Percentiles rank a stretch among this genome's conserved stretches.
Evolutionary conservation across 1,140 invertebrate genomes (phyloP).

Genomic region (Maniola jurtina): DNA sequence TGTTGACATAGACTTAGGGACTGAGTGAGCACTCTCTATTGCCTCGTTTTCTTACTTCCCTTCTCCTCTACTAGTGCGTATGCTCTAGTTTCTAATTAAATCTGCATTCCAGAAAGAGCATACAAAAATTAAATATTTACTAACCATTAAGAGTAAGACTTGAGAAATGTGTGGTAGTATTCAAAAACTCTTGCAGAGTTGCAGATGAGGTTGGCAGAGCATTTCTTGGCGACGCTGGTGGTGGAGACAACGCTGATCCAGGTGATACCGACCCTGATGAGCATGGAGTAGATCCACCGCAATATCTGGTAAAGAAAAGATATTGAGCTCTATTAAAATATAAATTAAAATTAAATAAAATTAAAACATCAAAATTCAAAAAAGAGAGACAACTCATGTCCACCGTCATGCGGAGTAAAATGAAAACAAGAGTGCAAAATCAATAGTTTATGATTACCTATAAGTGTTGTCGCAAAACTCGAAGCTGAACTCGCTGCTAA

Average conservation of each 20-base stretch:
- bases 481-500: conserved; percentile 85
- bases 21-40: too few relatives aligned
- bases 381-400: too few relatives aligned
- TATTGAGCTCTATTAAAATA: neutral
- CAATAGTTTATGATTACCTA: conserved; percentile 62
- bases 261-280: conserved; percentile 68
- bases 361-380: too few relatives aligned
- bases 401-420: too few relatives aligned
- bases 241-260: conserved; percentile 62
- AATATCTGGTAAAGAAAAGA: conserved; percentile 46
- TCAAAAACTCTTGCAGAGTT: conserved; percentile 65
- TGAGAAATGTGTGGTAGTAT: conserved; percentile 67
- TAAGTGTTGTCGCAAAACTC: conserved; percentile 90
- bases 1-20: too few relatives aligned
- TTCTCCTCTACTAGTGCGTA: too few relatives aligned
- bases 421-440: conserved; percentile 5
- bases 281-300: conserved; percentile 63
- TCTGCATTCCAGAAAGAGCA: too few relatives aligned
- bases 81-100: too few relatives aligned
- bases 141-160: conserved; percentile 66
- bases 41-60: too few relatives aligned
- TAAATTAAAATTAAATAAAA: neutral
- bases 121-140: neutral
- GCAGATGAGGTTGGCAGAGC: conserved; percentile 50
- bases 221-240: conserved; percentile 54